phyloP scores from a whole-genome alignment of 2,113 vertebrate genomes.

The Setophaga petechia region DNA sequence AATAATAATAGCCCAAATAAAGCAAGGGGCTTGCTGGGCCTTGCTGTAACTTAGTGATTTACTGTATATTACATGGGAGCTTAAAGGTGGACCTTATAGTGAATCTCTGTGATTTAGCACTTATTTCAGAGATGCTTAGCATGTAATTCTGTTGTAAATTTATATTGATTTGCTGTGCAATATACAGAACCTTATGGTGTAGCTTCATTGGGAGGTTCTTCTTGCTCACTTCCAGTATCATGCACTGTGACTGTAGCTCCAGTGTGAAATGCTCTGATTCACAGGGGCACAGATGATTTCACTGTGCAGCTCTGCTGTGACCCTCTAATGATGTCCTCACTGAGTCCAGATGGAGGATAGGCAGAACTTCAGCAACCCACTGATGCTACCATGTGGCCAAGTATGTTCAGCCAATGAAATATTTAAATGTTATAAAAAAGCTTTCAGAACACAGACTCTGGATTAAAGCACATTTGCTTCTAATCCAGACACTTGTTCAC shows the following conservation, averaged over 20 bases:
- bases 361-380: background rate
- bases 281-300: background rate
- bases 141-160: conserved; percentile 55
- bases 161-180: conserved; percentile 55
- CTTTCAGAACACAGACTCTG: background rate
- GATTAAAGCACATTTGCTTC: background rate
- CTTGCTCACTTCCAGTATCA: background rate
- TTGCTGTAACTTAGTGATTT: background rate
- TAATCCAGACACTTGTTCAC: background rate
- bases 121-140: background rate
- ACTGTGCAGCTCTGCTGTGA: background rate
- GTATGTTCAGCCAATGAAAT: background rate
- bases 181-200: background rate
- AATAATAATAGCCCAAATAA: conserved; percentile 3
- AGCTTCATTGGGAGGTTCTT: background rate
- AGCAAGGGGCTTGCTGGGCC: background rate
- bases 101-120: conserved; percentile 46
- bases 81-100: conserved; percentile 33
- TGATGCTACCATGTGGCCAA: background rate
- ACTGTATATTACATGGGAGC: background rate
- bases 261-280: background rate
- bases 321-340: background rate
- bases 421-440: background rate
- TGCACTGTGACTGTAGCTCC: background rate
- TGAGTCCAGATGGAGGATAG: background rate